Evolutionary conservation across 2,113 vertebrate species (phyloP).

Genomic region (Eubucco bourcierii): DNA sequence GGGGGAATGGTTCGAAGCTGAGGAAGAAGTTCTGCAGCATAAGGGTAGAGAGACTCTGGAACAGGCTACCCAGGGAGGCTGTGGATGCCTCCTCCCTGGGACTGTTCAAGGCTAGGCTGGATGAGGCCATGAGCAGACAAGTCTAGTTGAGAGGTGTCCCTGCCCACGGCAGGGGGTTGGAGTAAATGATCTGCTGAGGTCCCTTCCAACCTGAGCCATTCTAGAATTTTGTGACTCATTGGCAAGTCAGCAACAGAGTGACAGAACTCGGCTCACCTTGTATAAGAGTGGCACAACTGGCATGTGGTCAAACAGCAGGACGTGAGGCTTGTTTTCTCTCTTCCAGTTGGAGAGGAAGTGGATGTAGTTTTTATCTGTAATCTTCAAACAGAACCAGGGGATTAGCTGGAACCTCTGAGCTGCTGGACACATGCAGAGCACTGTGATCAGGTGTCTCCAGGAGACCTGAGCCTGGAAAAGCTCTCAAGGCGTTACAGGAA

Average conservation of each 20-base stretch:
- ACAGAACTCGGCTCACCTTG: conserved; percentile 78
- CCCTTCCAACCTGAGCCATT: too few species aligned
- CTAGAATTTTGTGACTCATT: too few species aligned
- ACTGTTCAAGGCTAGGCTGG: too few species aligned
- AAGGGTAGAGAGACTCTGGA: too few species aligned
- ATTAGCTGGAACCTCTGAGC: background rate
- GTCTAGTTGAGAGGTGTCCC: too few species aligned
- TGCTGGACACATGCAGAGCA: rapidly evolving
- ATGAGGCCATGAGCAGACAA: too few species aligned
- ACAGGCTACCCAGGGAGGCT: too few species aligned
- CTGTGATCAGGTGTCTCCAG: background rate
- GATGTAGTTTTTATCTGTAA: conserved; percentile 90
- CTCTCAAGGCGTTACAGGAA: background rate
- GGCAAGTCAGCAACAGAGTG: rapidly evolving
- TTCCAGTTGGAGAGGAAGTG: conserved; percentile 90
- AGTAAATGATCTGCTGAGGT: too few species aligned
- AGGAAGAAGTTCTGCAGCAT: too few species aligned
- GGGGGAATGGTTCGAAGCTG: too few species aligned
- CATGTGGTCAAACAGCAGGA: conserved; percentile 92
- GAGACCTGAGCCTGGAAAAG: background rate
- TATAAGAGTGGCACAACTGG: conserved; percentile 84
- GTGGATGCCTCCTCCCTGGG: too few species aligned
- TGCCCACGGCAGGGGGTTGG: too few species aligned
- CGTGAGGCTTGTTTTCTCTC: conserved; percentile 91
- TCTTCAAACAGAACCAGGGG: conserved; percentile 67